Evolutionary conservation across 2,797 vertebrate species (phyloP).

Genomic region (Poecilia wingei): DNA sequence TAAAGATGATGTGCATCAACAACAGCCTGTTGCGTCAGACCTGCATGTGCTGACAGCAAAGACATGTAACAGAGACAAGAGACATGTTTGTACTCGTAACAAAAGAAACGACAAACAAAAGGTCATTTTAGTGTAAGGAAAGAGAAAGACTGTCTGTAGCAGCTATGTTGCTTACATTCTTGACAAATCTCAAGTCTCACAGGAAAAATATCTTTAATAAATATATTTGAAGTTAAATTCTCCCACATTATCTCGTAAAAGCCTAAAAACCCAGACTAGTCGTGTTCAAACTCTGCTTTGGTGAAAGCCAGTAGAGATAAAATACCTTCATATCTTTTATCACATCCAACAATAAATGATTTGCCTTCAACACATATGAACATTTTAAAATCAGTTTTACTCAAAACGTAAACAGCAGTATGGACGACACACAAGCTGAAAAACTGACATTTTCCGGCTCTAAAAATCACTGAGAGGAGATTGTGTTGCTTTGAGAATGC

Average conservation of each 20-base stretch:
- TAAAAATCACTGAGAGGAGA: neutral
- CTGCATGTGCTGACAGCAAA: constrained; percentile 9
- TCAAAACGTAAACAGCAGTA: neutral
- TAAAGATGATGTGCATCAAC: neutral
- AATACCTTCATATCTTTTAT: neutral
- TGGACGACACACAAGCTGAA: neutral
- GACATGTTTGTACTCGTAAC: constrained; percentile 16
- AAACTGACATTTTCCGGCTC: neutral
- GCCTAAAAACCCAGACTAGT: neutral
- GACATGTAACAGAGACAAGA: neutral
- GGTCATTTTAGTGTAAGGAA: constrained; percentile 10
- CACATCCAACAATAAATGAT: neutral
- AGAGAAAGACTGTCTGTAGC: neutral
- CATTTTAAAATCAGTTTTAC: neutral
- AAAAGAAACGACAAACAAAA: constrained; percentile 22
- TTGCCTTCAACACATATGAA: neutral
- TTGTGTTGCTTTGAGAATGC: neutral
- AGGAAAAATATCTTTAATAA: neutral
- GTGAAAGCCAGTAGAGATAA: constrained; percentile 12
- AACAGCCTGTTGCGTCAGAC: neutral
- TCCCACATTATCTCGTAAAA: neutral
- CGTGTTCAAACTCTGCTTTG: neutral
- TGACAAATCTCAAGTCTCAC: neutral
- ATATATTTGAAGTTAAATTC: neutral
- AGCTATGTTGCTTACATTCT: neutral